Conservation (phyloP, 2,797 vertebrate genomes). For the Dendrocincla tyrannina region DNA sequence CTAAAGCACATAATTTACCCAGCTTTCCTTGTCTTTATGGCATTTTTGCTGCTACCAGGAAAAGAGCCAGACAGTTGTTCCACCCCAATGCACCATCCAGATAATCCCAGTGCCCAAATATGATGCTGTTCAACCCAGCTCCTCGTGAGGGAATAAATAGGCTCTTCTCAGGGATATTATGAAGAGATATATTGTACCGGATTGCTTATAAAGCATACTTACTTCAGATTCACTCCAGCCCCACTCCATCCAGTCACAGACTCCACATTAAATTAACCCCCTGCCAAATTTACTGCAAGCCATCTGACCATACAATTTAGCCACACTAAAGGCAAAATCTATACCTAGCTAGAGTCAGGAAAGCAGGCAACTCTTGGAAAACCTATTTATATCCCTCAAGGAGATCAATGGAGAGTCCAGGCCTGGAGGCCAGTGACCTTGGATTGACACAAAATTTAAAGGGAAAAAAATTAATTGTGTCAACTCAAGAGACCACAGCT, state of each 20-base stretch:
- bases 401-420: conserved; percentile 35
- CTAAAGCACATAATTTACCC: neutral
- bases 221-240: neutral
- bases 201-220: neutral
- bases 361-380: conserved; percentile 26
- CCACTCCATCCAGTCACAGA: neutral
- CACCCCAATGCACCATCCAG: neutral
- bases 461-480: conserved; percentile 19
- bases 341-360: neutral
- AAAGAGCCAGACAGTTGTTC: neutral
- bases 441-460: conserved; percentile 39
- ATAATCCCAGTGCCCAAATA: neutral
- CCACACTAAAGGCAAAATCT: conserved; percentile 32
- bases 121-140: neutral
- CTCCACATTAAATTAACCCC: neutral
- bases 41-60: neutral
- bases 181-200: neutral
- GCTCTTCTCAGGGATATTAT: neutral
- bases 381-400: conserved; percentile 42
- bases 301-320: conserved; percentile 31
- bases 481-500: neutral
- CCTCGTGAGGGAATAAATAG: neutral
- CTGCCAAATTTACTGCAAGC: conserved; percentile 26
- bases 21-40: neutral
- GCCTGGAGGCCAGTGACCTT: conserved; percentile 1